Percentiles rank a stretch among this genome's conserved stretches.
Conservation (phyloP, 2,797 vertebrate species). For the Characodon lateralis region DNA sequence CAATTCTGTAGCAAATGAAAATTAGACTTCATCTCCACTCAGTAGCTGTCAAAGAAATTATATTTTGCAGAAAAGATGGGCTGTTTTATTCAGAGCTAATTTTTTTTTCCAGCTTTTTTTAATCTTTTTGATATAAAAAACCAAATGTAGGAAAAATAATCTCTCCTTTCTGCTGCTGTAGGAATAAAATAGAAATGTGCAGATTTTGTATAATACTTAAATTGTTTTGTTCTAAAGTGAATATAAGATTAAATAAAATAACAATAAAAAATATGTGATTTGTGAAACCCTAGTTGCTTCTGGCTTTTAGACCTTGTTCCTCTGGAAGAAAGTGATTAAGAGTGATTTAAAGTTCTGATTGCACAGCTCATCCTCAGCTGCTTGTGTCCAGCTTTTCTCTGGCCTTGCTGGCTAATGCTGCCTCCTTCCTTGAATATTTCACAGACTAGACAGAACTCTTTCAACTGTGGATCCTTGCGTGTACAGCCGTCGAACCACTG, state of each 20-base stretch:
- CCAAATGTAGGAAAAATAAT: not conserved
- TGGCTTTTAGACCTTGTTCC: not conserved
- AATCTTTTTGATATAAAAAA: not conserved
- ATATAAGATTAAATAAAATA: not conserved
- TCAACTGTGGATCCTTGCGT: conserved; percentile 8
- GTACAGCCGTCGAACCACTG: conserved; percentile 36
- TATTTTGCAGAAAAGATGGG: not conserved
- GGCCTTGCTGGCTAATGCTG: conserved; percentile 4
- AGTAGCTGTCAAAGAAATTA: not conserved
- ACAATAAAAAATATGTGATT: not conserved
- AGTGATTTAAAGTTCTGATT: not conserved
- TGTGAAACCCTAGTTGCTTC: not conserved
- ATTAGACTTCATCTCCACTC: not conserved
- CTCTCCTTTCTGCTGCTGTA: not conserved
- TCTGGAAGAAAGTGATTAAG: not conserved
- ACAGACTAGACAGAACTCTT: conserved; percentile 48
- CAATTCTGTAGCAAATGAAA: not conserved
- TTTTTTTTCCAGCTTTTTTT: not conserved
- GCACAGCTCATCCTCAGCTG: conserved; percentile 44
- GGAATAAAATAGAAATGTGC: not conserved
- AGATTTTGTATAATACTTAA: not conserved
- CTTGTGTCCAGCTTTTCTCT: conserved; percentile 30
- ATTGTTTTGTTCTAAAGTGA: not conserved
- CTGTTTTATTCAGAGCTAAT: not conserved
- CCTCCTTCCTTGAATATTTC: conserved; percentile 45